These are phyloP conservation scores for Acronicta alni DNA, from an alignment of 2,888 invertebrate species.

Conservation along the genomic window DNA sequence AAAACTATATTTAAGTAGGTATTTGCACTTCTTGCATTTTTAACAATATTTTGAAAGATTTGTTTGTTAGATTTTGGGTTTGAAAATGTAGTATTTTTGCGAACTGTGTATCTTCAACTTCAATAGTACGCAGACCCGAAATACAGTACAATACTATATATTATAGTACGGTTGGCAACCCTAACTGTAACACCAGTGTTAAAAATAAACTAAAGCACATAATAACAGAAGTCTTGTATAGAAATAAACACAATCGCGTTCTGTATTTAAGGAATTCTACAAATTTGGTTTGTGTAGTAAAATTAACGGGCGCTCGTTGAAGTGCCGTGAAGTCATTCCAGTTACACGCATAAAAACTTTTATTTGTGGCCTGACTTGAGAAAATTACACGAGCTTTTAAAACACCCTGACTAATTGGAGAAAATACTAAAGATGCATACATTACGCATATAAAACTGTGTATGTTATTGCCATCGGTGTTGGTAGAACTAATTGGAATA, in stretches of 20 bases:
- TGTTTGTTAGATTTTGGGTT: too few species aligned
- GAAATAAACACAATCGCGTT: constrained; percentile 31
- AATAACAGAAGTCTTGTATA: constrained; percentile 5
- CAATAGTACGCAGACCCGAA: too few species aligned
- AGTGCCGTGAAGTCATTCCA: constrained; percentile 43
- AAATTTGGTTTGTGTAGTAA: constrained; percentile 33
- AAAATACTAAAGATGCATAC: constrained; percentile 39
- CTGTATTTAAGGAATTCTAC: constrained; percentile 40
- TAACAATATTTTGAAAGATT: too few species aligned
- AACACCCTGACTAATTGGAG: constrained; percentile 49
- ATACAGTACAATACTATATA: too few species aligned
- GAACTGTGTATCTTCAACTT: too few species aligned
- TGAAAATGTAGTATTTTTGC: too few species aligned
- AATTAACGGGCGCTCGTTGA: constrained; percentile 40
- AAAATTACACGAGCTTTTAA: constrained; percentile 39
- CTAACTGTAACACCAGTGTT: too few species aligned
- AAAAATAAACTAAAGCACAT: constrained; percentile 7
- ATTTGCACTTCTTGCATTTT: too few species aligned
- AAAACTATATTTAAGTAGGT: too few species aligned
- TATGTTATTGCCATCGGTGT: constrained; percentile 17
- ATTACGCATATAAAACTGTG: constrained; percentile 29
- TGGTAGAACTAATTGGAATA: constrained; percentile 29
- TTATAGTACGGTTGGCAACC: too few species aligned
- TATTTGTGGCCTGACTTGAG: constrained; percentile 33
- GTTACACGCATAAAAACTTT: constrained; percentile 38